A percentile compares a stretch with the other conserved stretches of the same genome.
phyloP scores from a whole-genome alignment of 2,113 vertebrate genomes.

The Deroptyus accipitrinus region DNA sequence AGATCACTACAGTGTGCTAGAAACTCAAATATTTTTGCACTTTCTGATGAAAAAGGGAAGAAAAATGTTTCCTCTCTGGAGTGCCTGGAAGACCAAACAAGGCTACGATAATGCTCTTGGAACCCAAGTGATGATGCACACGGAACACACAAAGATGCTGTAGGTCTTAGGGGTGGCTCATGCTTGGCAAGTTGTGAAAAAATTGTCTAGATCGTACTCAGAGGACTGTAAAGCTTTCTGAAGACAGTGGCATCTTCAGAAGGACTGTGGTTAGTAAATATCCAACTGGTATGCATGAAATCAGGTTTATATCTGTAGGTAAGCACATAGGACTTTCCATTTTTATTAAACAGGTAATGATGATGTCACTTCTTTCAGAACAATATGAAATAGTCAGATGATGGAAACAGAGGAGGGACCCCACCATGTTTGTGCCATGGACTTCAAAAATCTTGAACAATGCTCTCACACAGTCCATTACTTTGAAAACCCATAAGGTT shows the following conservation, averaged over 20 bases:
- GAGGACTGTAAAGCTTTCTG: neutral
- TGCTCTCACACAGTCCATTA: neutral
- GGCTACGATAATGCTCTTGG: neutral
- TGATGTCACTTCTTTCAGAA: neutral
- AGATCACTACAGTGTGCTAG: neutral
- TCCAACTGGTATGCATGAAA: neutral
- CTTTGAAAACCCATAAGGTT: neutral
- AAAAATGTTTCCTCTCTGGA: neutral
- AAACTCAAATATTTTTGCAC: neutral
- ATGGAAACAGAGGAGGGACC: neutral
- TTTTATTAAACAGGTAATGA: neutral
- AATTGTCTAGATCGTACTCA: neutral
- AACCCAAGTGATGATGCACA: neutral
- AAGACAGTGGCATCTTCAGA: neutral
- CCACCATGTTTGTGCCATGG: neutral
- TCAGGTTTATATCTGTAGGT: conserved; percentile 3
- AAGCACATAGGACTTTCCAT: neutral
- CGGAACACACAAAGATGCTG: neutral
- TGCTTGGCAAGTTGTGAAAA: neutral
- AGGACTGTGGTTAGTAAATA: neutral
- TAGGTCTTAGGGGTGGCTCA: neutral
- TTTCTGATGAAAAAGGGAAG: neutral
- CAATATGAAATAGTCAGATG: neutral
- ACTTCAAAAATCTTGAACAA: neutral
- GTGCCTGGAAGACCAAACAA: neutral